Percentiles rank a stretch among this genome's conserved stretches.
phyloP scores from a whole-genome alignment of 2,797 vertebrate species.

The Petrocephalus sullivani region DNA sequence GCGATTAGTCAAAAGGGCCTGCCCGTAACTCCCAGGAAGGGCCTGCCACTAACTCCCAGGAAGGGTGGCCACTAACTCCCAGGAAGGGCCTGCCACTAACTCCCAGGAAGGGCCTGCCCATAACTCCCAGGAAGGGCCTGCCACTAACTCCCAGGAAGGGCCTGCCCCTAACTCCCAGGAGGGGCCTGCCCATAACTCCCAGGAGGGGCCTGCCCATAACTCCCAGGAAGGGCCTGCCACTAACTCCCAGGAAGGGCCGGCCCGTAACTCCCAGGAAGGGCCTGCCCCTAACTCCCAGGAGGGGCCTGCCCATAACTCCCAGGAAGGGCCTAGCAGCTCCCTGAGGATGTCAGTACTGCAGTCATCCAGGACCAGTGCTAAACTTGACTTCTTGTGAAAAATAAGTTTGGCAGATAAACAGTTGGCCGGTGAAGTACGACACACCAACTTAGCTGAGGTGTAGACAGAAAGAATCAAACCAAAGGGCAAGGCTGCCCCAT shows the following conservation, averaged over 20 bases:
- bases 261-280: no score
- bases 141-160: no score
- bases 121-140: no score
- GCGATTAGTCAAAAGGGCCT: neutral
- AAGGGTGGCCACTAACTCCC: no score
- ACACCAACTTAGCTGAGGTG: neutral
- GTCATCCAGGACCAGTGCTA: neutral
- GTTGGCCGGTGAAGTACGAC: neutral
- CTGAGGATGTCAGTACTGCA: neutral
- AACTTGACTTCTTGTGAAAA: neutral
- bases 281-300: neutral
- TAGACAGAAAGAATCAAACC: neutral
- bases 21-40: neutral
- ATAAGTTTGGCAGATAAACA: neutral
- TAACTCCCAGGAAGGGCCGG: no score
- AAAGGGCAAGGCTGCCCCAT: neutral
- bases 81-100: no score
- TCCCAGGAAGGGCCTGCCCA: no score
- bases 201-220: neutral
- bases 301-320: neutral
- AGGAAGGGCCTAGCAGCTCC: neutral
- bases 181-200: neutral
- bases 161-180: neutral
- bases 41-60: no score
- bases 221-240: neutral